Base-by-base conservation (phyloP, 35 echinoderm and acorn worm genomes). In the Patiria miniata region DNA sequence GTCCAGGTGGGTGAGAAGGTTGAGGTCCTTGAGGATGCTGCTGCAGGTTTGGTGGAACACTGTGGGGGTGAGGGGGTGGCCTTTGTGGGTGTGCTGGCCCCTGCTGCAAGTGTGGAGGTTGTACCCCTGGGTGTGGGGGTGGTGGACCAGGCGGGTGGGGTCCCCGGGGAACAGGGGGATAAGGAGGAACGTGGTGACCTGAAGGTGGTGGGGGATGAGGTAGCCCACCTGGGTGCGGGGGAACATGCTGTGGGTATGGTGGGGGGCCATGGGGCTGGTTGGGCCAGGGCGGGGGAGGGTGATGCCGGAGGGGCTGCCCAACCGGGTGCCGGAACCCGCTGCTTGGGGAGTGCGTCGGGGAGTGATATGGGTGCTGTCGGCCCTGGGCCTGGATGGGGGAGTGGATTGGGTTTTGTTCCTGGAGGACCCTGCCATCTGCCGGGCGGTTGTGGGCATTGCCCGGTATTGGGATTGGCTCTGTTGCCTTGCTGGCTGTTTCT, bases 1-100 rank as follows among this genome's bases (percentile, higher is more conserved):
- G 83, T 19, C 89, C 83, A 34, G 83, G 90, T 23, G 84, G 85
- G 36, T 86, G 90, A 15, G 80, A 26, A 1, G 81, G 92, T 86
- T 22, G 60, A 40, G 60, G 37, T 22, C 38, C 39, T 23, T 77
- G 77, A 76, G 73, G 21, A 55, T n/a, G 86, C 55, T 37, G 42
- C 80, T 79, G 77, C 83, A 36, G 53, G 83, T 78, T 40, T 54
- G 51, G 77, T 18, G 77, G 51, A 68, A 53, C 87, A 53, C 51
- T 30, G 26, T 76, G 81, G 47, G 30, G 92, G 68, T 40, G 51
- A 55, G 47, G n/a, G 51, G 47, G 39, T 50, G 82, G 87, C 28
- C 80, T 39, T 42, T 83, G 40, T 47, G 86, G 40, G 44, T 61
- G 78, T 47, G 42, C 4, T 47, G 42, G 42, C 4, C 42, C 42